Conservation (phyloP, 2,113 vertebrate species). For the Dasyprocta punctata region DNA sequence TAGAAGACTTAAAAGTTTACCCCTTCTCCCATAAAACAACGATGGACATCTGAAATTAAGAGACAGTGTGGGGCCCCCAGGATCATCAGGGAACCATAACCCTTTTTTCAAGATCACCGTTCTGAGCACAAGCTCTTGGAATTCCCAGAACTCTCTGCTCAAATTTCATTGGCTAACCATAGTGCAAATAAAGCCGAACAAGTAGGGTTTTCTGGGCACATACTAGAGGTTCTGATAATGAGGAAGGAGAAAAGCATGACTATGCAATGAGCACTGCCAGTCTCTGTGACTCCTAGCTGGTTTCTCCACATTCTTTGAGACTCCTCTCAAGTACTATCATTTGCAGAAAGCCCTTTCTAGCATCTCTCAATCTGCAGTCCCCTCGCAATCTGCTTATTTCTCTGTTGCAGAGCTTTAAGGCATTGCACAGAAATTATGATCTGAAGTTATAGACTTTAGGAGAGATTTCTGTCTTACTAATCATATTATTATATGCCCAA, state of each 20-base stretch:
- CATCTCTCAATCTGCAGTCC: neutral
- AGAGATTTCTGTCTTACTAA: neutral
- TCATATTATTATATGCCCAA: neutral
- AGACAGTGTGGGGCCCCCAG: accelerated
- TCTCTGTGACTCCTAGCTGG: neutral
- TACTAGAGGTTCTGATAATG: neutral
- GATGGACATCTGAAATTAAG: neutral
- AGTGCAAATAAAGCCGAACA: neutral
- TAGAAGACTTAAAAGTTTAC: neutral
- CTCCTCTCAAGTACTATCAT: neutral
- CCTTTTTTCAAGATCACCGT: neutral
- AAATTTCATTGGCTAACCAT: neutral
- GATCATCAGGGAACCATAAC: neutral
- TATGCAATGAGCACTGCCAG: accelerated
- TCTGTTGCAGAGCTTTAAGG: neutral
- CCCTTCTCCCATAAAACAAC: neutral
- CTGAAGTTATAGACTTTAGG: neutral
- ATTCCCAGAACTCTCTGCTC: neutral
- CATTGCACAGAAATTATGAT: neutral
- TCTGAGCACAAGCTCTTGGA: neutral
- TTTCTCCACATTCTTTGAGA: neutral
- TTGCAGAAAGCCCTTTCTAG: neutral
- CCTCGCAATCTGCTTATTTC: neutral
- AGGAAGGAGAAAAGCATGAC: neutral
- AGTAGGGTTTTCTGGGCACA: neutral